Evolutionary conservation across 2,113 vertebrate genomes (phyloP).

Genomic region (Rhinichthys klamathensis): DNA sequence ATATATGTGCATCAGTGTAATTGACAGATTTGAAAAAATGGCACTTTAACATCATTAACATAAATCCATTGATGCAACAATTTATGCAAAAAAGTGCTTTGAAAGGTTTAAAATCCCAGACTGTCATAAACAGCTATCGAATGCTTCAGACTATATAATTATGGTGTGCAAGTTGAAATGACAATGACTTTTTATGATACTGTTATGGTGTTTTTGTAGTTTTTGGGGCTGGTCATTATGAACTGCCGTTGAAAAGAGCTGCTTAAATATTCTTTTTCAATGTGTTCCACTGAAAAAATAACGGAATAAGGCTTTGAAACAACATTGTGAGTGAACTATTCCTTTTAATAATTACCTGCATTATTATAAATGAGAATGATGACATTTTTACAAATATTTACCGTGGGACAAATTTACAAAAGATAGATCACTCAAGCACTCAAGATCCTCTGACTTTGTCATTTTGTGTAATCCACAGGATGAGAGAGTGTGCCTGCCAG

Average conservation of each 20-base stretch:
- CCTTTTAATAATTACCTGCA: background rate
- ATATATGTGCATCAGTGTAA: too few relatives aligned
- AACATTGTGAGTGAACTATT: background rate
- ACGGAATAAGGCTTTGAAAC: background rate
- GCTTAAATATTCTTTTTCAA: background rate
- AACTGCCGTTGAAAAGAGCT: background rate
- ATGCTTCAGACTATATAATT: background rate
- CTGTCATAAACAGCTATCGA: background rate
- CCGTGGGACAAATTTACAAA: background rate
- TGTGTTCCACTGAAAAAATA: background rate
- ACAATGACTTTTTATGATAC: background rate
- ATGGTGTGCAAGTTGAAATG: background rate
- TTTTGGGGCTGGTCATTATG: background rate
- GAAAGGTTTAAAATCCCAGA: background rate
- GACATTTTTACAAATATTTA: background rate
- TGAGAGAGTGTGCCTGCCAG: background rate
- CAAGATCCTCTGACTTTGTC: constrained; percentile 9
- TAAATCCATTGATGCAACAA: background rate
- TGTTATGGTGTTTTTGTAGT: background rate
- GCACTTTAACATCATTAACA: background rate
- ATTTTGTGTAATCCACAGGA: background rate
- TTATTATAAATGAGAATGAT: background rate
- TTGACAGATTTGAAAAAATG: background rate
- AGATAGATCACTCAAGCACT: background rate
- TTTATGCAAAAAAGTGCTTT: background rate